These are phyloP conservation scores for Polypterus bichir DNA, from an alignment of 2,113 vertebrate genomes.

Conservation along the genomic window DNA sequence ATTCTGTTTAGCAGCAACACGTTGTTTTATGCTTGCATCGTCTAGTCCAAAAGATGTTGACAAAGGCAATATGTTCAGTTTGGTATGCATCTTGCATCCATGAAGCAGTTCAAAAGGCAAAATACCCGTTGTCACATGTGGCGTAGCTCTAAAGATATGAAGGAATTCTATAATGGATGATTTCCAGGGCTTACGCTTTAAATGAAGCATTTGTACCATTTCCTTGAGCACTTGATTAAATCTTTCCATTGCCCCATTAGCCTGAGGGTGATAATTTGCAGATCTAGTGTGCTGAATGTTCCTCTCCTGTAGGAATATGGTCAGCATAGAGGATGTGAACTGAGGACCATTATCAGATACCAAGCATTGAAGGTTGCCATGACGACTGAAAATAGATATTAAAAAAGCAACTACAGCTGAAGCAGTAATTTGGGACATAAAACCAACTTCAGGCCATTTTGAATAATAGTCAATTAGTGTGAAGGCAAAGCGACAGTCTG, in stretches of 20 bases:
- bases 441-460: too few species aligned
- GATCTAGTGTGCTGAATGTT: background rate
- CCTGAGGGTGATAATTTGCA: slow-evolving; percentile 3
- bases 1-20: too few species aligned
- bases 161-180: background rate
- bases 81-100: background rate
- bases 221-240: slow-evolving; percentile 10
- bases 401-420: too few species aligned
- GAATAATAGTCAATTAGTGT: slow-evolving; percentile 2
- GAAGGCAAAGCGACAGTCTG: slow-evolving; percentile 9
- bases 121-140: background rate
- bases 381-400: too few species aligned
- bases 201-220: background rate
- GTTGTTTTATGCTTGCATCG: too few species aligned
- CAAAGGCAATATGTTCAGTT: background rate
- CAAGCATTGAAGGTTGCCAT: background rate
- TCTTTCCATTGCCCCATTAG: slow-evolving; percentile 4
- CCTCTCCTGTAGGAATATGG: background rate
- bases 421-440: too few species aligned
- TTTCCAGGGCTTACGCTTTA: slow-evolving; percentile 3
- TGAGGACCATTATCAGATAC: slow-evolving; percentile 6
- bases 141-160: background rate
- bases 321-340: slow-evolving; percentile 2
- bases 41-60: too few species aligned
- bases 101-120: background rate